phyloP scores from a whole-genome alignment of 2,113 vertebrate species.

The Prochilodus magdalenae region DNA sequence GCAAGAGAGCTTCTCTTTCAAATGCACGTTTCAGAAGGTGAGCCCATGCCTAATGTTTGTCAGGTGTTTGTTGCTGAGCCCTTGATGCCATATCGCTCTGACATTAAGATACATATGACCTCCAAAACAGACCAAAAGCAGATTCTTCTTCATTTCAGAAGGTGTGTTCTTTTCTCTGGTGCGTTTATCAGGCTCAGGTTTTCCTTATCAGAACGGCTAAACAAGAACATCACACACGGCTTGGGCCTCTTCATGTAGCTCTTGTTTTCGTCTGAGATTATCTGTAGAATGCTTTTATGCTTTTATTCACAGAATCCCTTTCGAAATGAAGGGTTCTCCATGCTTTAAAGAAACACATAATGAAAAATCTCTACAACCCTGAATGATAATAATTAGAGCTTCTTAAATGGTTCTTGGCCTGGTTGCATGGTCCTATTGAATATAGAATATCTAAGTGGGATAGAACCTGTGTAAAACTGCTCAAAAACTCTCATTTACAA shows the following conservation, averaged over 20 bases:
- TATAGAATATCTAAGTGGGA: too few relatives aligned
- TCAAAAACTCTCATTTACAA: too few relatives aligned
- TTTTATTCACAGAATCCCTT: neutral
- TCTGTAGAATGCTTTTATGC: neutral
- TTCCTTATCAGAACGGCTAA: conserved; percentile 2
- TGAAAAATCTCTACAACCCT: too few relatives aligned
- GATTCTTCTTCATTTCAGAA: conserved; percentile 1
- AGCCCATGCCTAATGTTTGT: conserved; percentile 36
- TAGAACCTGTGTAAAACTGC: too few relatives aligned
- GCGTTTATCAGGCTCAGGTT: conserved; percentile 10
- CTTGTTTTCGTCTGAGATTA: neutral
- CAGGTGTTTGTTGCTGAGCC: conserved; percentile 16
- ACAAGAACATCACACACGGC: conserved; percentile 3
- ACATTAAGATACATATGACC: conserved; percentile 4
- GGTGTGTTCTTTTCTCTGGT: neutral
- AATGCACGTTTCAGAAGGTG: conserved; percentile 66
- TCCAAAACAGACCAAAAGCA: conserved; percentile 21
- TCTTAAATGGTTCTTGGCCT: too few relatives aligned
- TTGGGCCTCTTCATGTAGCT: neutral
- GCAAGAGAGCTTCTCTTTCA: conserved; percentile 69
- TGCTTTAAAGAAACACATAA: too few relatives aligned
- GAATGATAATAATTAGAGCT: too few relatives aligned
- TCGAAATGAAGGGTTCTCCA: neutral
- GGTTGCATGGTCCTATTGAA: too few relatives aligned
- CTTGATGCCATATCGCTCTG: conserved; percentile 9